A percentile compares a stretch with the other conserved stretches of the same genome.
Evolutionary conservation across 2,113 vertebrate species (phyloP).

Genomic region (Hymenochirus boettgeri): DNA sequence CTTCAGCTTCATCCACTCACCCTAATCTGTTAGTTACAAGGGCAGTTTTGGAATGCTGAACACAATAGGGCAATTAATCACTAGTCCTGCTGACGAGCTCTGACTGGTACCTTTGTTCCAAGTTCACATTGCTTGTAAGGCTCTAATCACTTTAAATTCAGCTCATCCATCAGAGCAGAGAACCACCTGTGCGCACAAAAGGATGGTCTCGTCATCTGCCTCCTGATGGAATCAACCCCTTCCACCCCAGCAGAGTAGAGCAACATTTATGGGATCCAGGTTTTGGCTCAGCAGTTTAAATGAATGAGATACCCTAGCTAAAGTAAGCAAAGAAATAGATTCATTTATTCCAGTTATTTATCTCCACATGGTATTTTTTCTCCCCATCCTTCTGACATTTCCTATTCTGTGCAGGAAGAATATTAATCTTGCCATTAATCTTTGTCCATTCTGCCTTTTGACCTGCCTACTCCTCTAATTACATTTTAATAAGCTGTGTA

Average conservation of each 20-base stretch:
- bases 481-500: slow-evolving; percentile 21
- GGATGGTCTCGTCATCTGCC: slow-evolving; percentile 6
- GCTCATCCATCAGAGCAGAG: slow-evolving; percentile 48
- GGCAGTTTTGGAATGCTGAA: slow-evolving; percentile 35
- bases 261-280: slow-evolving; percentile 5
- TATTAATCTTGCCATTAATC: slow-evolving; percentile 21
- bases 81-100: slow-evolving; percentile 31
- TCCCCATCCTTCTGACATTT: neutral
- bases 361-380: slow-evolving; percentile 16
- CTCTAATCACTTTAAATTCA: slow-evolving; percentile 51
- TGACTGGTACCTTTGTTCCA: slow-evolving; percentile 47
- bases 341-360: slow-evolving; percentile 24
- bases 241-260: slow-evolving; percentile 11
- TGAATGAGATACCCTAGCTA: slow-evolving; percentile 7
- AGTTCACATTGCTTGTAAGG: slow-evolving; percentile 46
- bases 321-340: slow-evolving; percentile 18
- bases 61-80: slow-evolving; percentile 45
- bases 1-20: neutral
- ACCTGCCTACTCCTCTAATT: slow-evolving; percentile 27
- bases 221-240: slow-evolving; percentile 25
- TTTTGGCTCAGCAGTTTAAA: neutral
- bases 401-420: slow-evolving; percentile 6
- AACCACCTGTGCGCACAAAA: slow-evolving; percentile 34
- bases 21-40: slow-evolving; percentile 25
- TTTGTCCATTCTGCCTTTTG: slow-evolving; percentile 23